Evolutionary conservation across 2,888 invertebrate species (phyloP).

Genomic region (Nipponacmea schrenckii): DNA sequence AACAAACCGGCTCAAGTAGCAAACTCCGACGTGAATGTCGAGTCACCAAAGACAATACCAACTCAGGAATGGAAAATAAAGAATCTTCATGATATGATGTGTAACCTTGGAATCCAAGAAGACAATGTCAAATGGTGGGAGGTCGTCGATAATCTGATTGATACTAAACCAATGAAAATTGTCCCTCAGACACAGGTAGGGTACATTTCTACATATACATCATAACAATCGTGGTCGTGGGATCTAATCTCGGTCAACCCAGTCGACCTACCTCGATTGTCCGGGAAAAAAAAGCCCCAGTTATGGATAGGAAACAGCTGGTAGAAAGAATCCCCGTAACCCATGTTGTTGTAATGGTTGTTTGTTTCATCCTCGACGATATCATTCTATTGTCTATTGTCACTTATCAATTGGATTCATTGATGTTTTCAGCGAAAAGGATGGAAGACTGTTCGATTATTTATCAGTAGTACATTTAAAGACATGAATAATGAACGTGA

Average conservation of each 20-base stretch:
- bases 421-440: conserved; percentile 25
- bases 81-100: background rate
- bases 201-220: background rate
- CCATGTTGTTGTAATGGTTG: too few relatives aligned
- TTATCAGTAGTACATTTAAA: conserved; percentile 33
- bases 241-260: background rate
- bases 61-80: background rate
- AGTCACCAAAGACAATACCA: background rate
- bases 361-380: too few relatives aligned
- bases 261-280: too few relatives aligned
- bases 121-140: background rate
- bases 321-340: too few relatives aligned
- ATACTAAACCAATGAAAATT: background rate
- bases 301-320: too few relatives aligned
- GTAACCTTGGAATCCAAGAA: background rate
- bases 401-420: too few relatives aligned
- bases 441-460: conserved; percentile 32
- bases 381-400: too few relatives aligned
- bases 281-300: too few relatives aligned
- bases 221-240: background rate
- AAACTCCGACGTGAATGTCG: background rate
- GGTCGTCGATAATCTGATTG: background rate
- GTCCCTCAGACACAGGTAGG: background rate
- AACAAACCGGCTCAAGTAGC: too few relatives aligned
- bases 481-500: conserved; percentile 34